Conservation (phyloP, 2,888 invertebrate genomes). For the Eristalis tenax region DNA sequence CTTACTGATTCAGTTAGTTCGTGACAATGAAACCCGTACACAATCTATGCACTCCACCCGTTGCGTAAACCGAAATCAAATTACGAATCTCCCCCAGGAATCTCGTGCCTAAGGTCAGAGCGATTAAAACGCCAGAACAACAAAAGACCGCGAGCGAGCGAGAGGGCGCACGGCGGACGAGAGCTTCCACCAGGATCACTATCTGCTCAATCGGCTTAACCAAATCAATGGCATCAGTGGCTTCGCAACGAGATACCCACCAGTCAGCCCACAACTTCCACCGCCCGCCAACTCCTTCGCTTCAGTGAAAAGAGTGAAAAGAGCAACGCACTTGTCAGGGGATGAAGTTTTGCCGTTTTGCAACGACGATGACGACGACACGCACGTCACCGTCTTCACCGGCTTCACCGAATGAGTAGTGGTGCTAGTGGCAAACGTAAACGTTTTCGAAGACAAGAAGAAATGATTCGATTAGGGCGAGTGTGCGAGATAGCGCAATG, state of each 20-base stretch:
- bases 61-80: conserved; percentile 56
- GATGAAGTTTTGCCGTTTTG: conserved; percentile 22
- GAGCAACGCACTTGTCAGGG: conserved; percentile 69
- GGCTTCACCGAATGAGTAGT: conserved; percentile 5
- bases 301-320: conserved; percentile 54
- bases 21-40: conserved; percentile 11
- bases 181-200: background rate
- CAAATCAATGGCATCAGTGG: conserved; percentile 55
- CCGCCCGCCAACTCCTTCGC: conserved; percentile 38
- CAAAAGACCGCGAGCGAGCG: background rate
- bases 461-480: conserved; percentile 65
- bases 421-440: conserved; percentile 43
- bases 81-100: conserved; percentile 54
- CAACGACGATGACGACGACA: background rate
- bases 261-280: conserved; percentile 19
- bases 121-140: conserved; percentile 60
- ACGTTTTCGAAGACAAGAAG: conserved; percentile 49
- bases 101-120: conserved; percentile 55
- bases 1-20: conserved; percentile 34
- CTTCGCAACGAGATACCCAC: conserved; percentile 49
- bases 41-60: conserved; percentile 19
- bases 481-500: conserved; percentile 12
- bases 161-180: background rate
- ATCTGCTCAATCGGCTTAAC: conserved; percentile 39
- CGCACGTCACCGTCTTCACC: conserved; percentile 38